phyloP scores from a whole-genome alignment of 1,140 invertebrate species.

The Aphelinus atriplicis region DNA sequence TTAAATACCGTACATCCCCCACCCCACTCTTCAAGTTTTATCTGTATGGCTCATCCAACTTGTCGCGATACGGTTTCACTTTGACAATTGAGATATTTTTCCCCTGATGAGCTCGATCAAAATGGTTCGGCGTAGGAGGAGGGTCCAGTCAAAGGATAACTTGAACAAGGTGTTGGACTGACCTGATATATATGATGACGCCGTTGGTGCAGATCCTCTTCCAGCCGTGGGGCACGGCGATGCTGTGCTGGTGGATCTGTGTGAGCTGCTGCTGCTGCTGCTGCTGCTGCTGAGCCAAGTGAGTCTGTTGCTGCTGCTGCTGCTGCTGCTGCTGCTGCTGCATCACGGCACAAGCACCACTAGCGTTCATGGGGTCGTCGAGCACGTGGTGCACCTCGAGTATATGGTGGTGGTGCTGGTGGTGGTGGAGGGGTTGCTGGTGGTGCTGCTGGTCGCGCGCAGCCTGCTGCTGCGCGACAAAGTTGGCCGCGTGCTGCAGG shows the following conservation, averaged over 20 bases:
- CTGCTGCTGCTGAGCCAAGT: slow-evolving; percentile 35
- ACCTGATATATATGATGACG: slow-evolving; percentile 71
- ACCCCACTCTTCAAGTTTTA: too few species aligned
- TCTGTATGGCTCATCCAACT: too few species aligned
- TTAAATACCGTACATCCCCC: too few species aligned
- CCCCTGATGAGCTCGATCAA: background rate
- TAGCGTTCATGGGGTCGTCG: slow-evolving; percentile 24
- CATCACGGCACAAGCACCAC: slow-evolving; percentile 16
- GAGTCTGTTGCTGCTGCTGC: slow-evolving; percentile 40
- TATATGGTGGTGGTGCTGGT: slow-evolving; percentile 41
- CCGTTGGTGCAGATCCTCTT: slow-evolving; percentile 68
- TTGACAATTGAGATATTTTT: background rate
- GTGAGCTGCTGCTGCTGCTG: slow-evolving; percentile 44
- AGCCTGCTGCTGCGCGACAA: slow-evolving; percentile 59
- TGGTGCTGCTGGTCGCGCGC: slow-evolving; percentile 39
- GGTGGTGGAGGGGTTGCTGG: slow-evolving; percentile 35
- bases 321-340: slow-evolving; percentile 51
- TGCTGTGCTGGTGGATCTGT: slow-evolving; percentile 41
- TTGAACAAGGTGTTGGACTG: background rate
- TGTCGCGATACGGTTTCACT: too few species aligned
- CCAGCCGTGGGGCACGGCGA: slow-evolving; percentile 69
- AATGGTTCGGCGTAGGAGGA: background rate
- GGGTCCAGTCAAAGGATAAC: background rate
- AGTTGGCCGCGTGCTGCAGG: slow-evolving; percentile 46
- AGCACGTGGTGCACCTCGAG: slow-evolving; percentile 24